Evolutionary conservation across 2,888 invertebrate genomes (phyloP), one percentile per base, ranked within the genome.

Genomic region (Eurois occulta): DNA sequence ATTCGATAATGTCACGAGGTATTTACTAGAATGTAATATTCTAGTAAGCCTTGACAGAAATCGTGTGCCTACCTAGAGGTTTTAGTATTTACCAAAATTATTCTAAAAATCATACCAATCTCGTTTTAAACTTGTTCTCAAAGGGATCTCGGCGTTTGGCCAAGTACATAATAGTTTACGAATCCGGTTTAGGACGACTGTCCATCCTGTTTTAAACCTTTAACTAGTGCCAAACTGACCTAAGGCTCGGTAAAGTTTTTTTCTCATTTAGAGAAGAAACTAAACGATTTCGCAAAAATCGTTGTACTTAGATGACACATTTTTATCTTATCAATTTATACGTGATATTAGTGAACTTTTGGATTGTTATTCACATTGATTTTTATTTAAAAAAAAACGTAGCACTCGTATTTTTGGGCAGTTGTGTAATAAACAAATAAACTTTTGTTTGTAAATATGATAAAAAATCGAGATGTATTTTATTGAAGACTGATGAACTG

Each of bases 101-200:
- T 58, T 46, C 28, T n/a, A 41, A 65, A 78, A 80, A 65, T 6
- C 24, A 46, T n/a, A 38, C 1, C 21, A 46, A 38, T 41, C 46
- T 18, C 18, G 55, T 65, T 64, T 65, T 11, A 35, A 72, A 73
- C 48, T 73, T 58, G 55, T 73, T 48, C 16, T 35, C 21, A 1
- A 58, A 65, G 18, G 55, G n/a, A 16, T 24, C 7, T 16, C 11
- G 11, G 10, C 11, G 32, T 62, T 35, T 62, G 21, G 18, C 18
- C 18, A 16, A 43, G n/a, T 8, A 8, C 3, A 41, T 24, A 10
- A 16, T 28, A 46, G n/a, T 18, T 41, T 58, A 16, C 18, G 1
- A 72, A 58, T 48, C 65, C 58, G 55, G 78, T 65, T 78, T 58
- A 32, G 72, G 72, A 32, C 38, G 21, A 13, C 55, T n/a, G 3